Evolutionary conservation across 2,797 vertebrate species (phyloP).

Genomic region (Lepilemur ruficaudatus): DNA sequence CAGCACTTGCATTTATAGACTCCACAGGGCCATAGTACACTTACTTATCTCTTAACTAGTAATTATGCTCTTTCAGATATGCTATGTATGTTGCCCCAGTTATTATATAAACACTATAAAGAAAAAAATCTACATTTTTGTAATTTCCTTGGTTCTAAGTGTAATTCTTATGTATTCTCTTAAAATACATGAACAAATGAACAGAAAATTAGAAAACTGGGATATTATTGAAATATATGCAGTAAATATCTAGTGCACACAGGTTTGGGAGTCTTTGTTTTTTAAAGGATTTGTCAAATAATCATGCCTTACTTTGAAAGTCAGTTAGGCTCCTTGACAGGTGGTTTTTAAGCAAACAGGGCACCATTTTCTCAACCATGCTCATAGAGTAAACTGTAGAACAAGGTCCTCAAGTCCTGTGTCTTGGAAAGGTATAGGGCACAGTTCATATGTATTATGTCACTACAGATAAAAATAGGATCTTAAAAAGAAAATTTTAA

Average conservation of each 20-base stretch:
- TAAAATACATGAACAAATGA: neutral
- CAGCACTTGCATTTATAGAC: neutral
- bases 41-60: neutral
- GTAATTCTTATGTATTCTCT: neutral
- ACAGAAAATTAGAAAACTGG: neutral
- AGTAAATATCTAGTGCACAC: neutral
- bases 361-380: neutral
- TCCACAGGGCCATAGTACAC: neutral
- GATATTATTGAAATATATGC: neutral
- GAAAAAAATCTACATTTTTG: neutral
- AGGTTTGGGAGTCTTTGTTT: neutral
- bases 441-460: neutral
- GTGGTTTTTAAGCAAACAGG: neutral
- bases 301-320: neutral
- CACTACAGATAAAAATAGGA: neutral
- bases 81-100: neutral
- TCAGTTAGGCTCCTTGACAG: neutral
- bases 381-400: neutral
- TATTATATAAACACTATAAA: neutral
- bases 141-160: neutral
- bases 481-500: neutral
- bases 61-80: neutral
- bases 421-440: neutral
- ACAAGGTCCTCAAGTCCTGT: neutral
- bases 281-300: neutral